phyloP scores from a whole-genome alignment of 2,797 vertebrate genomes.

The Echiichthys vipera region DNA sequence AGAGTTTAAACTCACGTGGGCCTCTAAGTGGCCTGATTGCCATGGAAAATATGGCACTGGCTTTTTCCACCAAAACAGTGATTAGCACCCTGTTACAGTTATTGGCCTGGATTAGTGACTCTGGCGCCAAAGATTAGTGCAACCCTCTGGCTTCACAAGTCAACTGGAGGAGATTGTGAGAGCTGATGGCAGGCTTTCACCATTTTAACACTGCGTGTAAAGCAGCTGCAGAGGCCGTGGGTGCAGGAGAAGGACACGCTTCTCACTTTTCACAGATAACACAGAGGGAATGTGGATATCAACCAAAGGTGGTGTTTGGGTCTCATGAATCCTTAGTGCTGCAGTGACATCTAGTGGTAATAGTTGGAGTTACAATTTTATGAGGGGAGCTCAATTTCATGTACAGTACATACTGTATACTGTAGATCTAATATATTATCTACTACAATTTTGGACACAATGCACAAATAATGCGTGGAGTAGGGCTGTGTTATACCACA shows the following conservation, averaged over 20 bases:
- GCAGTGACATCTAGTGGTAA: constrained; percentile 72
- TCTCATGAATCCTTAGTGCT: constrained; percentile 25
- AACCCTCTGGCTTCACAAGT: constrained; percentile 35
- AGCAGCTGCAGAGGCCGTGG: constrained; percentile 7
- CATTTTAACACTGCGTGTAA: constrained; percentile 14
- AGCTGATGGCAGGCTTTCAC: constrained; percentile 29
- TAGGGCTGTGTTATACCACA: neutral
- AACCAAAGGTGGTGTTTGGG: constrained; percentile 11
- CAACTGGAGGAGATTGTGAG: constrained; percentile 16
- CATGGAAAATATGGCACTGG: constrained; percentile 52
- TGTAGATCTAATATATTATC: no score
- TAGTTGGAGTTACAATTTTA: constrained; percentile 21
- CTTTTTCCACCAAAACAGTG: constrained; percentile 60
- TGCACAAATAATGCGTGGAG: neutral
- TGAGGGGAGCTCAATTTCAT: neutral
- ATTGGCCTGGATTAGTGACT: constrained; percentile 62
- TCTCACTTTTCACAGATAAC: constrained; percentile 52
- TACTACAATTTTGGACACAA: neutral
- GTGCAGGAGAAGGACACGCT: constrained; percentile 31
- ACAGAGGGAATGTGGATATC: constrained; percentile 19
- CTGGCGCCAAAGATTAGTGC: constrained; percentile 61
- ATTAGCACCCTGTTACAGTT: constrained; percentile 68
- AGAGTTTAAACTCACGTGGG: constrained; percentile 30
- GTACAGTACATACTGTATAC: neutral
- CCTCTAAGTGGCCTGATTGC: constrained; percentile 66